Evolutionary conservation across 2,797 vertebrate species (phyloP).

Genomic region (Chiloscyllium punctatum): DNA sequence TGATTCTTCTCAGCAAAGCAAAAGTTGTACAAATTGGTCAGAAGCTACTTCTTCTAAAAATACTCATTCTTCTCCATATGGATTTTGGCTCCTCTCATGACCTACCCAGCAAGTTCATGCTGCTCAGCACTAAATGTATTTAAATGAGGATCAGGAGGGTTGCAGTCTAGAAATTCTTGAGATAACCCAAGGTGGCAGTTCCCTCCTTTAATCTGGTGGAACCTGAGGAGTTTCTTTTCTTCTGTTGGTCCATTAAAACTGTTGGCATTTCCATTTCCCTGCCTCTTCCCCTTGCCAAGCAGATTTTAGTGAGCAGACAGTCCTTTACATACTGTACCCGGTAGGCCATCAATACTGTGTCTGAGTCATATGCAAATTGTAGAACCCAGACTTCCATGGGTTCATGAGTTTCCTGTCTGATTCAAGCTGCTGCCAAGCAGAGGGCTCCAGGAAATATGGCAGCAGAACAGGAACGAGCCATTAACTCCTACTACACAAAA

Average conservation of each 20-base stretch:
- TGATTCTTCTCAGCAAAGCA: background rate
- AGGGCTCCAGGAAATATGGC: background rate
- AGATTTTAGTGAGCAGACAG: background rate
- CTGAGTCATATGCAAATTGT: too few species aligned
- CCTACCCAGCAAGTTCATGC: background rate
- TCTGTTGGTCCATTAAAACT: background rate
- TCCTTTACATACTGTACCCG: background rate
- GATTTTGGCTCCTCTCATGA: background rate
- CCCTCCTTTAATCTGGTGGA: background rate
- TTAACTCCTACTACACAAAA: background rate
- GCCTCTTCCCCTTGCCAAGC: background rate
- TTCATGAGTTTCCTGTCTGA: background rate
- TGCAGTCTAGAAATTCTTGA: background rate
- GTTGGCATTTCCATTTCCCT: background rate
- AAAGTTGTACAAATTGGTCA: background rate
- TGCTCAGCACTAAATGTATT: background rate
- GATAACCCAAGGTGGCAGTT: background rate
- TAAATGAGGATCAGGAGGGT: background rate
- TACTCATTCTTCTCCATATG: background rate
- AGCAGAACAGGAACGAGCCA: background rate
- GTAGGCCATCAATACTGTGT: background rate
- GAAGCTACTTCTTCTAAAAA: background rate
- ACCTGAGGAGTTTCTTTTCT: background rate
- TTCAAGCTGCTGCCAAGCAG: background rate
- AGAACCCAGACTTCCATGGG: background rate